Evolutionary conservation across 2,888 invertebrate genomes (phyloP), one percentile per base, ranked within the genome.

Genomic region (Megalurothrips usitatus): DNA sequence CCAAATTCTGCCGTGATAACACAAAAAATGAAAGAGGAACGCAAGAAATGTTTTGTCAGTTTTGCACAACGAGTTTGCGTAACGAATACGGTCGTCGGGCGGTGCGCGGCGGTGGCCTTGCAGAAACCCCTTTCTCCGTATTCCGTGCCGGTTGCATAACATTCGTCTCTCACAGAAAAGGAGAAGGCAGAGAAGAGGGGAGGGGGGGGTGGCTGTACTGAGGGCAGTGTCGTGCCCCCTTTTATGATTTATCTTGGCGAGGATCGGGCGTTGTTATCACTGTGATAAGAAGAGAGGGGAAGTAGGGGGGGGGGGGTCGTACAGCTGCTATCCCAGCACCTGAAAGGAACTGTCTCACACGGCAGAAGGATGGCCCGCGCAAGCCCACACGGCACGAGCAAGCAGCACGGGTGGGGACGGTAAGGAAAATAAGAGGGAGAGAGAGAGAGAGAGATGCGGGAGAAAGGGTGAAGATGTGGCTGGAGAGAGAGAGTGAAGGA

Each of bases 281-380:
- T 26, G 1, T 75, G 68, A 75, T 75, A n/a, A n/a, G n/a, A n/a
- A n/a, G n/a, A n/a, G n/a, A n/a, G n/a, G n/a, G n/a, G n/a, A n/a
- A n/a, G n/a, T n/a, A n/a, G 23, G 26, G 10, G 58, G 58, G 19
- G 17, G 58, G 14, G 23, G 11, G 26, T 1, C 26, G 11, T 26
- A 26, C 68, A 6, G 68, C 68, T 58, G 10, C 68, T 26, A 26
- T 75, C 68, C 23, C 68, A 26, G 23, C 12, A 26, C 68, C 26
- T 75, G 68, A 75, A 75, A 75, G 68, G 68, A 75, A 75, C 68
- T 75, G 68, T 75, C 68, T 75, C 68, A 10, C 68, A 75, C 26
- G 34, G 68, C 23, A 75, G 68, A 75, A 26, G 26, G 68, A 75
- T 75, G 68, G 68, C 23, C 68, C 68, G 68, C 14, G 52, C 52